Percentiles rank a stretch among this genome's conserved stretches.
These are phyloP conservation scores for Halesus radiatus DNA, from an alignment of 1,140 invertebrate genomes.

Conservation along the genomic window DNA sequence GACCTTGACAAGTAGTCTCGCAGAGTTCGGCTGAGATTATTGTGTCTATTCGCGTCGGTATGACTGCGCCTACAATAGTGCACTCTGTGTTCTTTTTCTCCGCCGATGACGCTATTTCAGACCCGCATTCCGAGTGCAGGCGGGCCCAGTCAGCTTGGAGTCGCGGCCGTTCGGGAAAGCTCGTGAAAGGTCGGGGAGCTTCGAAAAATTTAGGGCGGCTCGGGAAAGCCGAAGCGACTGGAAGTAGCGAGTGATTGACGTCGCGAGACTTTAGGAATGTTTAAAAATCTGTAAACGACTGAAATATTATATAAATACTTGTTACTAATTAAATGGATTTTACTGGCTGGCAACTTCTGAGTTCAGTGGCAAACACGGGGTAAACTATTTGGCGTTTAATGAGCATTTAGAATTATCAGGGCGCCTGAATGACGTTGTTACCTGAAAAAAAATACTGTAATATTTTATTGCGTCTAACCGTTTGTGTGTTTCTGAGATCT, in stretches of 20 bases:
- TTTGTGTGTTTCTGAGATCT: no score
- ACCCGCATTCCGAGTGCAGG: conserved; percentile 9
- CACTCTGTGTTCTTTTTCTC: background rate
- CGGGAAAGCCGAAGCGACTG: background rate
- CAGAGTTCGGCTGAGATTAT: background rate
- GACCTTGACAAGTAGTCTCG: conserved; percentile 6
- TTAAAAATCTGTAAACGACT: background rate
- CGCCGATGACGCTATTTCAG: background rate
- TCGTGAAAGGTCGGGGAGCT: background rate
- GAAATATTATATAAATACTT: no score
- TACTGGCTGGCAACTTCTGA: no score
- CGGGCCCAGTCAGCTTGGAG: conserved; percentile 17
- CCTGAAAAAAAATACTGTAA: no score
- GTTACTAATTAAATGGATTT: no score
- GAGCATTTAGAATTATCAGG: no score
- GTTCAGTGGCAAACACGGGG: no score
- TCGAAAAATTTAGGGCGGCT: background rate
- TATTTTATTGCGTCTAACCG: no score
- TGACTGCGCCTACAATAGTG: conserved; percentile 20
- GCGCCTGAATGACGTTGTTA: no score
- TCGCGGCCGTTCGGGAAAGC: background rate
- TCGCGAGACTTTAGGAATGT: background rate
- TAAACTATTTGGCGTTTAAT: no score
- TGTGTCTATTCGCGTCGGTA: conserved; percentile 1
- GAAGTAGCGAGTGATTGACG: background rate